Evolutionary conservation across 2,888 invertebrate genomes (phyloP).

Genomic region (Aplocera efformata): DNA sequence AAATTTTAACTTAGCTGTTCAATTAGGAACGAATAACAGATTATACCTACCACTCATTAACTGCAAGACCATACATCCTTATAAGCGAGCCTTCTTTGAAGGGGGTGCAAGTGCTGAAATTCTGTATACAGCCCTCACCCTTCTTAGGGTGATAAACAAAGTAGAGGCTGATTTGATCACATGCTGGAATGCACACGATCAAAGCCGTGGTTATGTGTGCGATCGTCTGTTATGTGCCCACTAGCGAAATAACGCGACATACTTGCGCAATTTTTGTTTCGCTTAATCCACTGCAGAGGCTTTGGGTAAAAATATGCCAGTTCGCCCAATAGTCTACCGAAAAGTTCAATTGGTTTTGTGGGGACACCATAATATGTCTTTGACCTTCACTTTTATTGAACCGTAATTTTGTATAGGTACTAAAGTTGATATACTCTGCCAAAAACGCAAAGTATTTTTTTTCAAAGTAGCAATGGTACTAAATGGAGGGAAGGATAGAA

Average conservation of each 20-base stretch:
- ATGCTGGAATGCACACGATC: conserved; percentile 71
- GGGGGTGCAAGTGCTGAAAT: conserved; percentile 5
- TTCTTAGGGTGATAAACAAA: conserved; percentile 42
- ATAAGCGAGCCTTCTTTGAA: not conserved
- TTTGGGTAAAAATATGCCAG: no score
- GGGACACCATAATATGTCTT: no score
- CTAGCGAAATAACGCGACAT: conserved; percentile 69
- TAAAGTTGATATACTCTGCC: no score
- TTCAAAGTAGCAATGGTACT: no score
- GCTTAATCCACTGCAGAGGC: conserved; percentile 20
- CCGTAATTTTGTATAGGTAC: no score
- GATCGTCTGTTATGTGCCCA: conserved; percentile 65
- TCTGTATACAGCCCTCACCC: conserved; percentile 39
- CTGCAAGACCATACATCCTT: conserved; percentile 21
- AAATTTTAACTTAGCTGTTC: no score
- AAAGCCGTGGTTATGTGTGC: conserved; percentile 62
- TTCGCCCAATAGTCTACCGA: no score
- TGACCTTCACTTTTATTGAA: no score
- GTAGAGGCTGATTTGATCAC: conserved; percentile 64
- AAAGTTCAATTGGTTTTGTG: no score
- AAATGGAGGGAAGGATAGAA: no score
- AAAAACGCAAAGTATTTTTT: no score
- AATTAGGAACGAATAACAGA: not conserved
- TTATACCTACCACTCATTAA: not conserved
- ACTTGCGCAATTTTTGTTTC: conserved; percentile 50